These are phyloP conservation scores for Sebastiscus tertius DNA, from an alignment of 2,797 vertebrate genomes.

Conservation along the genomic window DNA sequence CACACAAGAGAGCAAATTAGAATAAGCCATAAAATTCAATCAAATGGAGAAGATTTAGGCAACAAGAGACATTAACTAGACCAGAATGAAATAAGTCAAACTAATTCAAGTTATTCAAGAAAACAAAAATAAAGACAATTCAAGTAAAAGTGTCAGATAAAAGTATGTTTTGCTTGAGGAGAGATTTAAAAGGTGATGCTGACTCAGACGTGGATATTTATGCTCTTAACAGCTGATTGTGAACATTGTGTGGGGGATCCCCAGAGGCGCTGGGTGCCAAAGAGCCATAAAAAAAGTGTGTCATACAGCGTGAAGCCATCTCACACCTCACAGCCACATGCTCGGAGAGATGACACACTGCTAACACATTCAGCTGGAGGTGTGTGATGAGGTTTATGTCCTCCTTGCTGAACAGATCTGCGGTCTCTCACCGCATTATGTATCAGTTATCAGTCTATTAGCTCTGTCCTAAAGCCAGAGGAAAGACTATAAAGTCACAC, in stretches of 20 bases:
- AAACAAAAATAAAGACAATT: background rate
- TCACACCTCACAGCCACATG: slow-evolving; percentile 67
- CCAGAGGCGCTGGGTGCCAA: slow-evolving; percentile 2
- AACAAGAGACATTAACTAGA: background rate
- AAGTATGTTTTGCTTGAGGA: background rate
- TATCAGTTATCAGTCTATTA: slow-evolving; percentile 34
- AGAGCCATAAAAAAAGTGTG: slow-evolving; percentile 41
- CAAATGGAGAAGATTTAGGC: background rate
- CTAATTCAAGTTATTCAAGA: background rate
- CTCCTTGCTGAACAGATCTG: background rate
- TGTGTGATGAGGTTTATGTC: background rate
- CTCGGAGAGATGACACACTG: slow-evolving; percentile 24
- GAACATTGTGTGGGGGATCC: slow-evolving; percentile 10
- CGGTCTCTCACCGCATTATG: slow-evolving; percentile 53
- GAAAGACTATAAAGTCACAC: slow-evolving; percentile 51
- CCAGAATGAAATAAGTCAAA: background rate
- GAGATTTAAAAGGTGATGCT: background rate
- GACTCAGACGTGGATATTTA: slow-evolving; percentile 1
- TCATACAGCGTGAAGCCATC: slow-evolving; percentile 30
- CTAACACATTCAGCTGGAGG: slow-evolving; percentile 41
- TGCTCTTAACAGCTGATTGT: slow-evolving; percentile 19
- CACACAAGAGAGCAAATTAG: background rate
- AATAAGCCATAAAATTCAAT: background rate
- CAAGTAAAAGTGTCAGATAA: background rate
- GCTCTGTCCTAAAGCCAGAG: slow-evolving; percentile 18